Base-by-base conservation (phyloP, 2,888 invertebrate genomes). In the Steinernema scapterisci region DNA sequence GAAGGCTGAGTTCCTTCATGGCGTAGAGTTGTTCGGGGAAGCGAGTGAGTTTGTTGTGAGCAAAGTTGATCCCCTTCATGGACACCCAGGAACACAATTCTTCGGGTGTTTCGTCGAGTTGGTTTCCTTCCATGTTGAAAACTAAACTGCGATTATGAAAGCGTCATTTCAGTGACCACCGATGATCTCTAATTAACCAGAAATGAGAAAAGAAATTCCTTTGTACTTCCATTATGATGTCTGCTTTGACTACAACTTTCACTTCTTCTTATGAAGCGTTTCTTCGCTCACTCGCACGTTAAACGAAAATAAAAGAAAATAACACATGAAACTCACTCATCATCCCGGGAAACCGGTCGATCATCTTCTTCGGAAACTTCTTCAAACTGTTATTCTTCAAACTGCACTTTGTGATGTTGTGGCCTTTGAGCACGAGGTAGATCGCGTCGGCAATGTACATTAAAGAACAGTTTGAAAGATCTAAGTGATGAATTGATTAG, bases 381-480 rank as follows among this genome's bases (percentile, higher is more conserved):
- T 85, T 84, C 75, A 84, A 75, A 2, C 72, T 70, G 70, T 84
- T 84, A 74, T 83, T 78, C 79, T 75, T 81, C 75, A 77, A 77
- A 71, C 45, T 78, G 74, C 77, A 77, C 63, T 80, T 77, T 21
- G 56, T 73, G 31, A 81, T 72, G 19, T 75, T 72, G 72, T 79
- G 76, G 7, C 73, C 83, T 72, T 84, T 84, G 1, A 85, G 72
- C 7, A 85, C 80, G 70, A 85, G 75, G 72, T 85, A 85, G 27
- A 85, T 80, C 0, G 85, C 85, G 63, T 85, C 85, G 25, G 85
- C 84, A 45, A 85, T 78, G 76, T 81, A 85, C 83, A 85, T 84
- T 13, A 85, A 72, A 56, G 78, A 77, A 75, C 85, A 85, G 16
- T 75, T 78, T 7, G 85, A 84, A 1, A 85, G 77, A 73, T 85